Evolutionary conservation across 2,797 vertebrate species (phyloP), one percentile per base, ranked within the genome.

Genomic region (Triplophysa bombifrons): DNA sequence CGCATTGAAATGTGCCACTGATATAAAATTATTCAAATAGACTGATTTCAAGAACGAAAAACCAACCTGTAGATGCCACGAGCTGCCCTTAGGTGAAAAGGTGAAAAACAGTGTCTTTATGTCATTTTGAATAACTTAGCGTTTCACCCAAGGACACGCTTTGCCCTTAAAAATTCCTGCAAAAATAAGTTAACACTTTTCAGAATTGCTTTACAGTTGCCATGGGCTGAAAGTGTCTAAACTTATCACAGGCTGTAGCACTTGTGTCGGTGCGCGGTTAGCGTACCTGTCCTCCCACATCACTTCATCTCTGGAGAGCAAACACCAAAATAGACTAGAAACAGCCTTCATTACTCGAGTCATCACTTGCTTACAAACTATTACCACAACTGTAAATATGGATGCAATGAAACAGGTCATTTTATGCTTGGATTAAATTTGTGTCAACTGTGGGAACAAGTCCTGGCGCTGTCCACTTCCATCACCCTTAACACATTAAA

Each of bases 31-130:
- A 25, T 10, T 22, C 3, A 58, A 58, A 55, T 11, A 9, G 19
- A 20, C 20, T 25, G 56, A 3, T 58, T 71, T 27, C 19, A 41
- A 44, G 13, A 63, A 58, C 25, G 14, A 63, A 65, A 64, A 61
- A n/a, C 53, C 27, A 25, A 56, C 55, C 55, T 22, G 20, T 22
- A 56, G 20, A 34, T 56, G 41, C 16, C 34, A 67, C 0, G 1
- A 12, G 14, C 41, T 13, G 7, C 17, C 38, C 34, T 22, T 46
- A 50, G 79, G 56, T 51, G 56, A 72, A 77, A 85, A 83, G 86
- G 86, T 83, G 80, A 80, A 80, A 64, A 66, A 83, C 74, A 8
- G 20, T 82, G 80, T 83, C 76, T 78, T 50, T 75, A 72, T 77
- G 70, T 82, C 60, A 72, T 76, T 80, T 71, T 69, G 55, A 70